Base-by-base conservation (phyloP, 1,140 invertebrate genomes). In the Saccostrea glomerata region DNA sequence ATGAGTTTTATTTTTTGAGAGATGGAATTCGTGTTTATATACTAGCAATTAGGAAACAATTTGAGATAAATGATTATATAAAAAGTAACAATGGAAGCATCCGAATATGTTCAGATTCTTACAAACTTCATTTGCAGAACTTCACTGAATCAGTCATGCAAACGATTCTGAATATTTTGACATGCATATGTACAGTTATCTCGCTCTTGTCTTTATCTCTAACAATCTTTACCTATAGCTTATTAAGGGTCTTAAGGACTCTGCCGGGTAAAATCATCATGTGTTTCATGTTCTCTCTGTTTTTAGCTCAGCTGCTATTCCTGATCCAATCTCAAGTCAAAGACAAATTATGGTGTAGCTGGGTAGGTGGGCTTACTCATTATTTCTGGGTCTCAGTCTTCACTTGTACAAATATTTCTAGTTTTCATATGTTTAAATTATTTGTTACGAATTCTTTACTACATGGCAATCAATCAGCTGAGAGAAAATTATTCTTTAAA, bases 401-500 rank as follows among this genome's bases (percentile, higher is more conserved):
- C 55, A 56, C 73, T 4, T 73, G 86, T 25, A 86, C 73, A 54
- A 77, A 86, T 3, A 70, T 82, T 56, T 82, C 23, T 56, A 55
- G 55, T 56, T 77, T 77, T 25, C 86, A 86, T 47, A 86, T 86
- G 86, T 86, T 86, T 25, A 70, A 17, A 36, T 66, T 86, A 9
- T 86, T 86, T 73, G 70, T 30, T 2, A 30, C 0, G 9, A 30
- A 40, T 30, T 58, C n/a, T 54, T 56, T 56, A 13, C 15, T 82
- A 30, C 25, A 56, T 5, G 36, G 23, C n/a, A 23, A 56, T n/a
- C 25, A 40, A 66, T 17, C 20, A 2, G 30, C 55, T 56, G 56
- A 55, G 36, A 12, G 12, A 56, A 17, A 56, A 13, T 30, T 17
- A 20, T 82, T 56, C 20, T 47, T 23, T 2, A 56, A 82, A 77